Evolutionary conservation across 2,797 vertebrate genomes (phyloP), one percentile per base, ranked within the genome.

Genomic region (Nyctibius grandis): DNA sequence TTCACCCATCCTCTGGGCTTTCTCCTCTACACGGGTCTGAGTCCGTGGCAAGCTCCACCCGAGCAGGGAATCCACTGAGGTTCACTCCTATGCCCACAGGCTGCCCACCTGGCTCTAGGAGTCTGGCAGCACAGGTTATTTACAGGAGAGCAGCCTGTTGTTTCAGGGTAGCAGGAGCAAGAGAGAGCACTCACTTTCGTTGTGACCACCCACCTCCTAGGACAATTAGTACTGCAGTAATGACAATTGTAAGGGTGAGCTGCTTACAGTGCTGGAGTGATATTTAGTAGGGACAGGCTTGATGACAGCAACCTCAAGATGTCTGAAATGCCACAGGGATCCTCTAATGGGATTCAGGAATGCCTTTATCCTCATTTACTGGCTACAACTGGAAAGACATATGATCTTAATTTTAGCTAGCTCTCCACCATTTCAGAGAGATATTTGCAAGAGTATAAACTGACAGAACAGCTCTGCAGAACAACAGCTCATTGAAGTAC

Each of bases 321-420:
- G 67, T 72, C 84, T 96, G 75, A 95, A 93, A 94, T 93, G 87
- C 81, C 78, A 33, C 86, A 89, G 48, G 23, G 73, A 92, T 95
- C 56, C 60, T 91, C 73, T 93, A 92, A 89, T 64, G 81, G 68
- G 31, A 60, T 85, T 60, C 69, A 76, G 86, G 81, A 79, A 94
- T 85, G 75, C 75, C 84, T 85, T 87, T 82, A 79, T 93, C 23
- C 88, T 93, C 78, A 45, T 72, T 80, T 84, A 92, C 78, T 89
- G 45, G 48, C 74, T 93, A 36, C 86, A 80, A 70, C 44, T 88
- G 81, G 78, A 77, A 94, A 83, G 64, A 82, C 95, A 93, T 77
- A 57, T 61, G 85, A 96, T 83, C 91, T 95, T 89, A 80, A 94
- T 96, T 96, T 92, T 85, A 89, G 76, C 72, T 91, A 45, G 60